These are phyloP conservation scores for Nymphalis urticae DNA, from an alignment of 2,888 invertebrate genomes.

Conservation along the genomic window DNA sequence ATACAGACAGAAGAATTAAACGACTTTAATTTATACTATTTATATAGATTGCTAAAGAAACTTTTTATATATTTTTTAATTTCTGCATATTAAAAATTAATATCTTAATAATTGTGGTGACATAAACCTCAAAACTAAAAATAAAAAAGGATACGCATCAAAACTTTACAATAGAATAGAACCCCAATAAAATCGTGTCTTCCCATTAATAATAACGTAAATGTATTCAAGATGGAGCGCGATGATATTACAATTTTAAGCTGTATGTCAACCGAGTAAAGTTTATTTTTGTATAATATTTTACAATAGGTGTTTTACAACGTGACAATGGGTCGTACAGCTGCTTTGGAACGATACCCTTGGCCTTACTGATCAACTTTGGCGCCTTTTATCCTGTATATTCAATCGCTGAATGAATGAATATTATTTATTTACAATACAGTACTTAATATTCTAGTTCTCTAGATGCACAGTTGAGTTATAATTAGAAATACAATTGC, in stretches of 20 bases:
- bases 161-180: constrained; percentile 40
- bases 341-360: constrained; percentile 51
- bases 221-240: constrained; percentile 40
- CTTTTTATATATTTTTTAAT: neutral
- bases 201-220: constrained; percentile 58
- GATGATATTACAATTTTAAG: constrained; percentile 33
- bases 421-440: constrained; percentile 27
- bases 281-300: constrained; percentile 42
- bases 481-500: neutral
- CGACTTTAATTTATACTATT: too few relatives aligned
- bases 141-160: constrained; percentile 42
- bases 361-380: constrained; percentile 44
- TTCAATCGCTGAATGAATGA: constrained; percentile 34
- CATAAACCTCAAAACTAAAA: constrained; percentile 1
- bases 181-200: constrained; percentile 57
- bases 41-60: neutral
- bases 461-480: constrained; percentile 3
- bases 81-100: too few relatives aligned
- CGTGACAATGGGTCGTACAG: constrained; percentile 60
- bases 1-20: too few relatives aligned
- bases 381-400: constrained; percentile 41
- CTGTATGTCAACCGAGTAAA: constrained; percentile 37
- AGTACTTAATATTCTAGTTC: constrained; percentile 8
- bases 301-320: constrained; percentile 44
- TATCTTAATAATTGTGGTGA: neutral